Evolutionary conservation across 2,888 invertebrate species (phyloP), one percentile per base, ranked within the genome.

Genomic region (Drosophila austrosaltans): DNA sequence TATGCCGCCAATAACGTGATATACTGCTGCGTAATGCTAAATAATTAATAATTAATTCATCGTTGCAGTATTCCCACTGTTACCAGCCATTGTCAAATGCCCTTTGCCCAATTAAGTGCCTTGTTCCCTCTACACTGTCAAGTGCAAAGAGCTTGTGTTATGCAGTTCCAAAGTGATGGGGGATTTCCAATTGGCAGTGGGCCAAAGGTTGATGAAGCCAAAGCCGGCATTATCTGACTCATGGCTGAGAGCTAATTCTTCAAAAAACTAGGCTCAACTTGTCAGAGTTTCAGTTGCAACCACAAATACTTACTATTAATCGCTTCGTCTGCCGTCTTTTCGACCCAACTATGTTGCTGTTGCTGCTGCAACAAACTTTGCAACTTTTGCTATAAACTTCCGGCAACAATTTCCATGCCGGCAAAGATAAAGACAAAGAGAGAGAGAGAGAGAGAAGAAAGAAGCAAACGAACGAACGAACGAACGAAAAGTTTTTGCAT

Each of bases 71-170:
- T 62, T 58, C 42, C 32, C 44, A 44, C 36, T 28, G 56, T 56
- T 36, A 77, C 62, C 56, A 63, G 28, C 62, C 74, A 73, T 82
- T 78, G 77, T 53, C 77, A 72, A 75, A 63, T 76, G 88, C 82
- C 83, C 86, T 87, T 83, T 80, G 78, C 62, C 69, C 82, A 87
- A 85, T 83, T 85, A 78, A 71, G 67, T 61, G 71, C 58, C 63
- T 36, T 36, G 36, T 36, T 36, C 2, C 61, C 58, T 60, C 57
- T 61, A 72, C 10, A 36, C 8, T 36, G 69, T 69, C 73, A 72
- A 74, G 73, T 78, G 75, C 69, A 59, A 56, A 32, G 2, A 40
- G 66, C 65, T 57, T 75, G 59, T 59, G 36, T 25, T 25, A 25
- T 25, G 25, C 48, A 48, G 25, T 48, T 48, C 3, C 10, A 48